phyloP scores from a whole-genome alignment of 2,113 vertebrate genomes.

The Barnardius zonarius region DNA sequence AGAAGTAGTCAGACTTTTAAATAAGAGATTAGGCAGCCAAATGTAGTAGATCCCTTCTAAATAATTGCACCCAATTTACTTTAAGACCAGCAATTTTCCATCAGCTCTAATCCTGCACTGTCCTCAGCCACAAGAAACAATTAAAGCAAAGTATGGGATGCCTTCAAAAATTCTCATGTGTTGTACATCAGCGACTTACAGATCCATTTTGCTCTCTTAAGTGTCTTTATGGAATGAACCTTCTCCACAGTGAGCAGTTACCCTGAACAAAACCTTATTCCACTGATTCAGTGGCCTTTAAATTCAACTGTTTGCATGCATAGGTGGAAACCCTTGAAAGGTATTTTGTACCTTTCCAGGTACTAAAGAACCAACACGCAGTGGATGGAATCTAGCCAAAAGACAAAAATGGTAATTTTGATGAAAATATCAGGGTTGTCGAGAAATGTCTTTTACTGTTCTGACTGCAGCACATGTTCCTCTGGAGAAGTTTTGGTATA shows the following conservation, averaged over 20 bases:
- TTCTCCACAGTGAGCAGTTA: neutral
- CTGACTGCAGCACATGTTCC: neutral
- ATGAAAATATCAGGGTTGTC: neutral
- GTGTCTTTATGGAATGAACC: neutral
- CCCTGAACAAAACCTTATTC: neutral
- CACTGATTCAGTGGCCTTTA: neutral
- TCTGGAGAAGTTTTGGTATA: neutral
- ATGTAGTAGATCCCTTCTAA: neutral
- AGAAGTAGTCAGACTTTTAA: neutral
- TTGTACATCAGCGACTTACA: neutral
- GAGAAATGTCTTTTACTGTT: neutral
- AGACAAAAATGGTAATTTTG: neutral
- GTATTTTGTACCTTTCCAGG: neutral
- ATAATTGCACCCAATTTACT: neutral
- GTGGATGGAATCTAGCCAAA: neutral
- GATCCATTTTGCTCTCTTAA: neutral
- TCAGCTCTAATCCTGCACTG: neutral
- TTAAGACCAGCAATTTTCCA: neutral
- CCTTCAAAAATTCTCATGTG: neutral
- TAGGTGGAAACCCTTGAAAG: neutral
- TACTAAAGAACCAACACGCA: neutral
- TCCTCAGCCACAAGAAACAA: neutral
- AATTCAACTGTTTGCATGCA: neutral
- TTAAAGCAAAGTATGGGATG: neutral
- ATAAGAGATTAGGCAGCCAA: neutral